Evolutionary conservation across 2,113 vertebrate genomes (phyloP).

Genomic region (Rhinolophus ferrumequinum): DNA sequence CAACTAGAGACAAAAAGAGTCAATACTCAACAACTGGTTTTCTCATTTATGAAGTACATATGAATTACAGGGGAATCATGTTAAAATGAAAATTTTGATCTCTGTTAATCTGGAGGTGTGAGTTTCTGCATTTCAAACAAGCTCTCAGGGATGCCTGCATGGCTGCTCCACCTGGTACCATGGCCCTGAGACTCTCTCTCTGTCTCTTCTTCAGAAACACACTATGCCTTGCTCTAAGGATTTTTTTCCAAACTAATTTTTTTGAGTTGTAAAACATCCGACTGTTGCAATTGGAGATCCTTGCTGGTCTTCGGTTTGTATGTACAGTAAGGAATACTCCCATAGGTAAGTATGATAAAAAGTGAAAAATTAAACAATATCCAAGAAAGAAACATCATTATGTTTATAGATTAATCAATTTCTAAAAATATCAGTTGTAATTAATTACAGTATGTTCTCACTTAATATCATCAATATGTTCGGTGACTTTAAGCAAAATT

Average conservation of each 20-base stretch:
- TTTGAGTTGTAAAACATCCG: not conserved
- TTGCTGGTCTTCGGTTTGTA: not conserved
- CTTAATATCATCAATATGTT: not conserved
- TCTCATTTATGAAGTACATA: not conserved
- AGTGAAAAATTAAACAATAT: not conserved
- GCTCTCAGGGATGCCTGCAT: not conserved
- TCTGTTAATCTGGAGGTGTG: not conserved
- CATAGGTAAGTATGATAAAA: not conserved
- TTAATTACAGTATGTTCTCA: not conserved
- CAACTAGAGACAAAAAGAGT: not conserved
- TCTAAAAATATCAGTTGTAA: not conserved
- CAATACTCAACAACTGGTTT: not conserved
- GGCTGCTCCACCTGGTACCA: accelerated
- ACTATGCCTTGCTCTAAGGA: not conserved
- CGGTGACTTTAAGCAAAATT: not conserved
- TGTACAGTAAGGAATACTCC: not conserved
- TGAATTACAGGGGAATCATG: not conserved
- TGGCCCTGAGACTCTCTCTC: not conserved
- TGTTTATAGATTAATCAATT: not conserved
- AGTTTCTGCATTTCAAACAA: not conserved
- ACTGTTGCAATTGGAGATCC: not conserved
- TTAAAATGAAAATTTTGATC: not conserved
- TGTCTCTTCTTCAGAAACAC: not conserved
- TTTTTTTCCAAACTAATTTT: not conserved
- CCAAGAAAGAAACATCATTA: not conserved